A percentile compares a stretch with the other conserved stretches of the same genome.
Evolutionary conservation across 1,140 invertebrate genomes (phyloP).

Genomic region (Sminthurinus signatus): DNA sequence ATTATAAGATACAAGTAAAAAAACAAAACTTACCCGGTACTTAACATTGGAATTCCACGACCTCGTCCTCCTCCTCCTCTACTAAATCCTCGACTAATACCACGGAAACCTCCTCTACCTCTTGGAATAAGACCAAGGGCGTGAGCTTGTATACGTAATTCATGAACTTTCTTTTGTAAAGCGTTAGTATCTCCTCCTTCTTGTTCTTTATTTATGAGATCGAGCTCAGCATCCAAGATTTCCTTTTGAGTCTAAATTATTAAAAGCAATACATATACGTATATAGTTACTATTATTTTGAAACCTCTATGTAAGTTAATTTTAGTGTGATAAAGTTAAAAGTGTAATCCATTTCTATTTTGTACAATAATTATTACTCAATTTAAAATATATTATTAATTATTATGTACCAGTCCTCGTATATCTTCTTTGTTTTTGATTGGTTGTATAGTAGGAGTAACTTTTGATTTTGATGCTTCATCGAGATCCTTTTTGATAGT

Average conservation of each 20-base stretch:
- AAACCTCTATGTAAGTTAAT: not conserved
- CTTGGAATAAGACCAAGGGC: conserved; percentile 46
- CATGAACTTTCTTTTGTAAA: conserved; percentile 62
- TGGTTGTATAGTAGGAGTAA: not conserved
- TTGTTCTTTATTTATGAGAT: conserved; percentile 75
- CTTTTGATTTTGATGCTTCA: conserved; percentile 36
- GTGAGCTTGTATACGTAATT: conserved; percentile 60
- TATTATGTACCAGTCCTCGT: not conserved
- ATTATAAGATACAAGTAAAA: not conserved
- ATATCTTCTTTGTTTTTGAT: conserved; percentile 1
- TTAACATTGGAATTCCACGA: no score
- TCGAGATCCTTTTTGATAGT: conserved; percentile 62
- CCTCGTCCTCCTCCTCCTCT: conserved; percentile 24
- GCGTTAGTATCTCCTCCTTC: conserved; percentile 67
- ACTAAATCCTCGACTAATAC: conserved; percentile 14
- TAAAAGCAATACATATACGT: conserved; percentile 1
- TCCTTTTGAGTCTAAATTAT: conserved; percentile 62
- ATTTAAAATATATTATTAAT: no score
- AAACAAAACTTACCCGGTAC: not conserved
- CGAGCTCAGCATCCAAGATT: conserved; percentile 78
- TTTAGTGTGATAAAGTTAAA: no score
- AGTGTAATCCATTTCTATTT: no score
- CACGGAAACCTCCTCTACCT: conserved; percentile 8
- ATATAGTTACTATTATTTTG: no score
- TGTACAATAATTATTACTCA: no score